Base-by-base conservation (phyloP, 2,113 vertebrate species). In the Callithrix jacchus region DNA sequence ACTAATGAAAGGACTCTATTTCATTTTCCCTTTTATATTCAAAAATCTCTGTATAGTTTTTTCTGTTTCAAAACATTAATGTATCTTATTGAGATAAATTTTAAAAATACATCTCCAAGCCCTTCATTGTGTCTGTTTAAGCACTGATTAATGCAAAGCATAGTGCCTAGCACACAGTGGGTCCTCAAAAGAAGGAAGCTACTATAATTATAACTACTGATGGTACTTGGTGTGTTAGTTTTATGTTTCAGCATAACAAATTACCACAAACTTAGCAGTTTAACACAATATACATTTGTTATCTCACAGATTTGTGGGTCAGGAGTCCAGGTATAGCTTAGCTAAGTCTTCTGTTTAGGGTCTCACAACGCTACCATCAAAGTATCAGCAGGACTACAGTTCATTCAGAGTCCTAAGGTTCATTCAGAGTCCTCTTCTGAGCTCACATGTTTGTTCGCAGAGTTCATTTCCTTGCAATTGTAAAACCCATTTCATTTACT, bases 21-120 rank as follows among this genome's bases (percentile, higher is more conserved):
- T 91, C 52, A 16, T 93, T 95, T 96, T 84, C 81, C 52, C 56
- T 93, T 97, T 96, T 85, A 81, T 84, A 45, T 89, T 89, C 1
- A 6, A 85, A 91, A 93, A 87, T 76, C 66, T 96, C 12, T 76
- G 58, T 68, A 20, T 83, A 54, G 4, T 61, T 40, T 37, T 54
- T 84, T 10, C 9, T 66, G 68, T 82, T 76, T 70, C 32, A 70
- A 79, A 82, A 82, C 16, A 71, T 56, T 52, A 91, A 37, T 66
- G 27, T 92, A 30, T 47, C 77, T 71, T 83, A 7, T 70, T 73
- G 64, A 93, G 80, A 71, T 64, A 83, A 86, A 64, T 73, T 25
- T 81, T 45, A 89, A 40, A 54, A 87, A 21, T 49, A 20, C 64
- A 32, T 73, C 52, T 61, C 47, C 17, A 87, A 35, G 74, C 71